Conservation (phyloP, 2,113 vertebrate genomes). For the Oplegnathus fasciatus region DNA sequence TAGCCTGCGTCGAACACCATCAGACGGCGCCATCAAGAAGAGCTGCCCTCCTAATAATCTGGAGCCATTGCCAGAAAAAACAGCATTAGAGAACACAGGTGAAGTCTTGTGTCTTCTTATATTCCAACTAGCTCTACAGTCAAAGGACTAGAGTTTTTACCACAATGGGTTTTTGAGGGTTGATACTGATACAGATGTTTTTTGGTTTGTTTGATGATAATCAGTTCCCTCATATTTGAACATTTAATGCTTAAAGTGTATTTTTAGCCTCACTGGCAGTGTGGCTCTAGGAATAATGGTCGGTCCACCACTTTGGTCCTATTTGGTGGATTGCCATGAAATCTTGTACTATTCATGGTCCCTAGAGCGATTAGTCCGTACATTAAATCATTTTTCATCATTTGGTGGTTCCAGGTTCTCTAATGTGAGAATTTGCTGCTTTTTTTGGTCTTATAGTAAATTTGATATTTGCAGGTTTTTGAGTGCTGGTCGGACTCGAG, state of each 20-base stretch:
- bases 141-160: too few relatives aligned
- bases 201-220: background rate
- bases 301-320: too few relatives aligned
- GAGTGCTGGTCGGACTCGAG: background rate
- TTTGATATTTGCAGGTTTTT: background rate
- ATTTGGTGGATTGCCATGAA: too few relatives aligned
- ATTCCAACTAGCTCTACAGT: background rate
- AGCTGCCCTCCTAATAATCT: conserved; percentile 67
- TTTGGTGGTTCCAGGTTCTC: too few relatives aligned
- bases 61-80: conserved; percentile 68
- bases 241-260: too few relatives aligned
- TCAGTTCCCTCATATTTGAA: background rate
- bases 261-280: too few relatives aligned
- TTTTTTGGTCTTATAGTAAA: background rate
- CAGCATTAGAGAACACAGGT: conserved; percentile 74
- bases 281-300: too few relatives aligned
- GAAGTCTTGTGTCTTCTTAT: background rate
- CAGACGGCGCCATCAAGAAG: conserved; percentile 95
- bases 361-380: too few relatives aligned
- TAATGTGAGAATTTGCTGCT: background rate
- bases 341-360: too few relatives aligned
- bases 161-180: background rate
- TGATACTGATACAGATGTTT: background rate
- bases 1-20: conserved; percentile 91
- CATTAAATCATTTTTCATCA: too few relatives aligned